Base-by-base conservation (phyloP, 2,113 vertebrate genomes). In the Trichechus manatus region DNA sequence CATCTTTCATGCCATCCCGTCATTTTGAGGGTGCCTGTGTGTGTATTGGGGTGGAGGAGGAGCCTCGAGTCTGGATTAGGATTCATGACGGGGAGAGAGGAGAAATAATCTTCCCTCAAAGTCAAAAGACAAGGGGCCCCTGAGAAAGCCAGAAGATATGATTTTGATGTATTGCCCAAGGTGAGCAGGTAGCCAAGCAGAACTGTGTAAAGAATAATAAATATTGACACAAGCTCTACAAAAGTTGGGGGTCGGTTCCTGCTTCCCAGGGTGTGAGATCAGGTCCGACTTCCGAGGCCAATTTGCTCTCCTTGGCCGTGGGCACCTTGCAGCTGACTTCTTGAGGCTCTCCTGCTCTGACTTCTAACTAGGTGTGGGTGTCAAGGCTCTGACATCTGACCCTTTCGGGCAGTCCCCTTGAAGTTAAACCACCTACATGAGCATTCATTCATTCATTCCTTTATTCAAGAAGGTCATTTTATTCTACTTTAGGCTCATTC, bases 171-270 rank as follows among this genome's bases (percentile, higher is more conserved):
- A 66, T 68, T 74, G 68, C 31, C 74, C 53, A 23, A 75, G 36
- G n/a, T 70, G 74, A 86, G 79, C 74, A 87, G 88, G 56, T 88
- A 82, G 56, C 47, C n/a, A 22, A 56, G 33, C 72, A 95, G 78
- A 89, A 74, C 70, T 50, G 5, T 70, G 50, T 81, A 36, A 85
- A 94, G 63, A 92, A 50, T 91, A 85, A 53, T 88, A 80, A 79
- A 87, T n/a, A 88, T 10, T 75, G 68, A 80, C 86, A 70, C 3
- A 15, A 7, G 42, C 63, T 61, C 3, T 6, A 8, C 5, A 4
- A 33, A 50, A 39, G 15, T 86, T 56, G 53, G 33, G 50, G 44
- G 20, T 4, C 39, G 27, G 25, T 83, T 44, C 5, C 64, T 3
- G 6, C 14, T 72, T 78, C n/a, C 47, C 70, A 19, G 14, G 74